These are phyloP conservation scores for Callinectes sapidus DNA, from an alignment of 2,888 invertebrate species.

Conservation along the genomic window DNA sequence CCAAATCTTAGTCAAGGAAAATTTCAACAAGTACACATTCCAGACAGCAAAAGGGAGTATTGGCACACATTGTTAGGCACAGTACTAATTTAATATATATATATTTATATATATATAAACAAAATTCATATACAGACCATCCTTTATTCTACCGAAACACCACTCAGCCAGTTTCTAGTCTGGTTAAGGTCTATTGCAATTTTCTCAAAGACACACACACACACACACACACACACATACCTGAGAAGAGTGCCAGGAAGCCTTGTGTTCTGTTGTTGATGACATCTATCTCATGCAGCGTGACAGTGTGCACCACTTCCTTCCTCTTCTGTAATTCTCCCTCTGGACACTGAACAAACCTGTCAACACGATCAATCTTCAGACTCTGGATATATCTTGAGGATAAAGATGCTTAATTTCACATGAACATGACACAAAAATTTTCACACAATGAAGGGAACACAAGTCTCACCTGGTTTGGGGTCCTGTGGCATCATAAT, in stretches of 20 bases:
- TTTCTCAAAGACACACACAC: conserved; percentile 28
- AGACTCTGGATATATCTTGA: background rate
- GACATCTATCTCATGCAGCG: conserved; percentile 99
- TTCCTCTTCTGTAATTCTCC: conserved; percentile 98
- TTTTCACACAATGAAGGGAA: background rate
- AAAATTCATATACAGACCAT: no score
- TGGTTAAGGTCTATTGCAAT: no score
- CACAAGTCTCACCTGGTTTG: conserved; percentile 76
- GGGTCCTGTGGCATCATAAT: conserved; percentile 96
- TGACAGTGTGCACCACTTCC: conserved; percentile 97
- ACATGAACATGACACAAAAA: background rate
- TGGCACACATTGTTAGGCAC: no score
- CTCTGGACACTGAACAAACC: conserved; percentile 98
- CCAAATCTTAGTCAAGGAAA: background rate
- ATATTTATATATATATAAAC: no score
- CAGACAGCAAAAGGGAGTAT: background rate
- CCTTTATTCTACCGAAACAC: no score
- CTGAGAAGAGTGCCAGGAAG: conserved; percentile 96
- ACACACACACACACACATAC: conserved; percentile 76
- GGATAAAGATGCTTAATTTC: background rate
- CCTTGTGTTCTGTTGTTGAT: conserved; percentile 99
- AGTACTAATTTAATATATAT: no score
- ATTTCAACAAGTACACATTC: background rate
- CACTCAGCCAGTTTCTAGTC: no score
- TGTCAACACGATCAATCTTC: conserved; percentile 73